Evolutionary conservation across 2,888 invertebrate species (phyloP).

Genomic region (Agriopis aurantiaria): DNA sequence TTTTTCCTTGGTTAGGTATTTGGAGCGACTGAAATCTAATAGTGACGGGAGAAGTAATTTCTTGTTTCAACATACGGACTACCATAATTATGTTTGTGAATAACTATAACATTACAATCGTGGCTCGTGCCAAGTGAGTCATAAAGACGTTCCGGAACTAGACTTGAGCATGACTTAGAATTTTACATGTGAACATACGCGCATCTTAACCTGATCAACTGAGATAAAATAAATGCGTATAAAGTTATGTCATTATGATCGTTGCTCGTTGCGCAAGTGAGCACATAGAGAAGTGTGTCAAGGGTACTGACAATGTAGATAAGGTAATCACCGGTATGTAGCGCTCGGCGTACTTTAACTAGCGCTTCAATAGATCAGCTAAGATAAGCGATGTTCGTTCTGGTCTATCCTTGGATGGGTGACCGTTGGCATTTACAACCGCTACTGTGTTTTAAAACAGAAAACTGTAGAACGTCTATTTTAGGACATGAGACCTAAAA

Average conservation of each 20-base stretch:
- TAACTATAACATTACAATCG: conserved; percentile 1
- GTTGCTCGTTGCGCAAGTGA: conserved; percentile 53
- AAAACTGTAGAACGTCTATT: too few species aligned
- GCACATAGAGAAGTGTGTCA: conserved; percentile 68
- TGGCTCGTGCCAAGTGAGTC: conserved; percentile 39
- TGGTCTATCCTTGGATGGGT: conserved; percentile 18
- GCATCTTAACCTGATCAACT: background rate
- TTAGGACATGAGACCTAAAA: background rate
- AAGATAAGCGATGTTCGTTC: conserved; percentile 1
- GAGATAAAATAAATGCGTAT: conserved; percentile 59
- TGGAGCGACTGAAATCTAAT: too few species aligned
- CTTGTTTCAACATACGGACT: too few species aligned
- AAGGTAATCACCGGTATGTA: conserved; percentile 39
- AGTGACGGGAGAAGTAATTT: too few species aligned
- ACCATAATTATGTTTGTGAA: background rate
- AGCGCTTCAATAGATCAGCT: conserved; percentile 1
- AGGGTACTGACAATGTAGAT: conserved; percentile 68
- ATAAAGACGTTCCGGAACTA: conserved; percentile 35
- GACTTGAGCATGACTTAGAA: background rate
- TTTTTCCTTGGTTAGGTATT: too few species aligned
- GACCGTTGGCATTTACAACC: background rate
- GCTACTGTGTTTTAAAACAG: background rate
- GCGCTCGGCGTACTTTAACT: conserved; percentile 1
- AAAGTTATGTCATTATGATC: conserved; percentile 57
- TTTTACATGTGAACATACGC: conserved; percentile 6